Conservation (phyloP, 2,888 invertebrate genomes). For the Callyntrura guangdongensis region DNA sequence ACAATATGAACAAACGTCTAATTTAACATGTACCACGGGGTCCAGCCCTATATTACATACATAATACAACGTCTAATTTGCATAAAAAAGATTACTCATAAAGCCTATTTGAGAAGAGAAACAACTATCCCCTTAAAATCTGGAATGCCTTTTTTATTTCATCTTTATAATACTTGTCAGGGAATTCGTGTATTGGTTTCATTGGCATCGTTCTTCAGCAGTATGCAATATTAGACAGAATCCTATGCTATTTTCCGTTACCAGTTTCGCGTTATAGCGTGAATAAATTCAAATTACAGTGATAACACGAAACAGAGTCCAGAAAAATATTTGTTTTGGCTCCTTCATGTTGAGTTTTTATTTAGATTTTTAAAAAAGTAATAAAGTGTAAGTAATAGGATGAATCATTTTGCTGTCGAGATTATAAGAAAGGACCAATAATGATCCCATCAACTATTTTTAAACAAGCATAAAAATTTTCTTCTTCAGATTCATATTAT, state of each 20-base stretch:
- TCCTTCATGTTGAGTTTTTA: not conserved
- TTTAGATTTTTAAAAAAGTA: not conserved
- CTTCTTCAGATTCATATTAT: not conserved
- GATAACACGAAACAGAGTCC: too few relatives aligned
- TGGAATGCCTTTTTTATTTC: too few relatives aligned
- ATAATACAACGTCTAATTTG: not conserved
- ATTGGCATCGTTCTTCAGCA: too few relatives aligned
- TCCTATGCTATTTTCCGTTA: too few relatives aligned
- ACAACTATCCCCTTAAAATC: too few relatives aligned
- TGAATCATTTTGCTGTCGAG: not conserved
- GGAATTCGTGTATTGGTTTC: too few relatives aligned
- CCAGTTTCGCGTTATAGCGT: too few relatives aligned
- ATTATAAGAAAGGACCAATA: not conserved
- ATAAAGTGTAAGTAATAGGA: not conserved
- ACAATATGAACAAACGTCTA: not conserved
- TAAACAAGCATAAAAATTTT: not conserved
- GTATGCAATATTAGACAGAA: too few relatives aligned
- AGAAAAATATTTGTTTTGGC: not conserved
- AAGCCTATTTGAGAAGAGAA: too few relatives aligned
- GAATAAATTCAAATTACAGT: not conserved
- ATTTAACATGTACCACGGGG: too few relatives aligned
- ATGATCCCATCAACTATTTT: not conserved
- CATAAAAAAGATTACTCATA: not conserved
- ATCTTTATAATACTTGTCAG: too few relatives aligned
- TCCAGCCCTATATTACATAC: too few relatives aligned